These are phyloP conservation scores for Galaxea fascicularis DNA, from an alignment of 92 coral and sea anemone species.

Conservation along the genomic window DNA sequence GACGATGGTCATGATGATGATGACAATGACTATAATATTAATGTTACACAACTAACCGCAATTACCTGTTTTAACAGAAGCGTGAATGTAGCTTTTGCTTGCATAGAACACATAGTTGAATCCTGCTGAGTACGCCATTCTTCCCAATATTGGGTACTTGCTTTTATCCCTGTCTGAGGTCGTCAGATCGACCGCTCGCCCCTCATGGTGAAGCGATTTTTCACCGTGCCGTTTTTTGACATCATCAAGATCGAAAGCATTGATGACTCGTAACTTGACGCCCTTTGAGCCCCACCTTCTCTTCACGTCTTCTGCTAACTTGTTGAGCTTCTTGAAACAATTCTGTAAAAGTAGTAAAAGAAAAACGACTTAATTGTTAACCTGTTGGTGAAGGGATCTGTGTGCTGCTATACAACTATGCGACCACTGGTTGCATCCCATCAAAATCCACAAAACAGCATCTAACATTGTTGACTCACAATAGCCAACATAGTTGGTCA, in stretches of 20 bases:
- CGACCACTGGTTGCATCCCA: too few species aligned
- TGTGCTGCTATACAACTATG: too few species aligned
- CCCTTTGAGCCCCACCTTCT: constrained; percentile 58
- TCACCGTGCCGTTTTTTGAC: constrained; percentile 43
- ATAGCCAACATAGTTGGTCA: too few species aligned
- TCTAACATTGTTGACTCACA: too few species aligned
- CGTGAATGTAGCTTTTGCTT: constrained; percentile 76
- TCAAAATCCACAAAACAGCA: too few species aligned
- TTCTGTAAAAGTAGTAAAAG: constrained; percentile 52
- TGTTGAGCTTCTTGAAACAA: constrained; percentile 66
- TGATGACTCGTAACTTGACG: constrained; percentile 73
- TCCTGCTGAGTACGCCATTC: constrained; percentile 79
- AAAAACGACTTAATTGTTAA: not conserved
- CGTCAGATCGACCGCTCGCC: constrained; percentile 83
- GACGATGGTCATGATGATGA: too few species aligned
- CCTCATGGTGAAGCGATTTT: constrained; percentile 75
- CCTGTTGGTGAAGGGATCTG: too few species aligned
- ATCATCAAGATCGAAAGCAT: constrained; percentile 68
- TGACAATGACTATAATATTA: not conserved
- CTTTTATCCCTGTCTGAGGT: constrained; percentile 69
- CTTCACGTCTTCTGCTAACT: constrained; percentile 50
- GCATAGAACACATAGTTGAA: constrained; percentile 86
- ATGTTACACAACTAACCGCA: not conserved
- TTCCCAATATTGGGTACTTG: constrained; percentile 72
- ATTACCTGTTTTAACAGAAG: constrained; percentile 84